Evolutionary conservation across 2,888 invertebrate species (phyloP).

Genomic region (Epistrophe eligans): DNA sequence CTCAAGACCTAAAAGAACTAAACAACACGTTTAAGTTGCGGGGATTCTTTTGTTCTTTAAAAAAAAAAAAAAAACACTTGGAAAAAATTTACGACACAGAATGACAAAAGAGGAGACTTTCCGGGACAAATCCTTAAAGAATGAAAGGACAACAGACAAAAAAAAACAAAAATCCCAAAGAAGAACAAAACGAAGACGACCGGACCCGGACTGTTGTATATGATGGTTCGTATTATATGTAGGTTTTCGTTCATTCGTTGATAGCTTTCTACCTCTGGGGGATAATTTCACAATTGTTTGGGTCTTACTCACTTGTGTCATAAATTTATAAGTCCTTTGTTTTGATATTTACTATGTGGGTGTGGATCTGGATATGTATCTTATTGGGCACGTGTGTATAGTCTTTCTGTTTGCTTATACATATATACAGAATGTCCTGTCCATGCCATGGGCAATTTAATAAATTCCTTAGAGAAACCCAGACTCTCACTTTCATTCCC

Average conservation of each 20-base stretch:
- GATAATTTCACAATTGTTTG: slow-evolving; percentile 81
- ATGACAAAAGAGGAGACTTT: slow-evolving; percentile 47
- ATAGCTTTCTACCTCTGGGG: slow-evolving; percentile 78
- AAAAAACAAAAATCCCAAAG: not conserved
- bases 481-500: not conserved
- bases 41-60: slow-evolving; percentile 3
- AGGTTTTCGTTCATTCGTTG: slow-evolving; percentile 39
- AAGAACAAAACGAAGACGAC: slow-evolving; percentile 6
- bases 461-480: slow-evolving; percentile 50
- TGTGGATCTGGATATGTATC: slow-evolving; percentile 17
- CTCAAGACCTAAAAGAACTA: slow-evolving; percentile 39
- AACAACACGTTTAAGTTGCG: slow-evolving; percentile 33
- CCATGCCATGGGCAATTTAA: slow-evolving; percentile 64
- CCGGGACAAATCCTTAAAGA: slow-evolving; percentile 44
- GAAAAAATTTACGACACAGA: slow-evolving; percentile 37
- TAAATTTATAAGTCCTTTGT: slow-evolving; percentile 74
- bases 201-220: not conserved
- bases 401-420: not conserved
- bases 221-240: not conserved
- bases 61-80: not conserved
- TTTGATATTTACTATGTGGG: slow-evolving; percentile 61
- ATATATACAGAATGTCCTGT: slow-evolving; percentile 2
- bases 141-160: slow-evolving; percentile 3
- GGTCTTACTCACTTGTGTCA: slow-evolving; percentile 75
- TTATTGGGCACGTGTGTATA: not conserved